phyloP scores from a whole-genome alignment of 2,113 vertebrate genomes.

The Alectura lathami region DNA sequence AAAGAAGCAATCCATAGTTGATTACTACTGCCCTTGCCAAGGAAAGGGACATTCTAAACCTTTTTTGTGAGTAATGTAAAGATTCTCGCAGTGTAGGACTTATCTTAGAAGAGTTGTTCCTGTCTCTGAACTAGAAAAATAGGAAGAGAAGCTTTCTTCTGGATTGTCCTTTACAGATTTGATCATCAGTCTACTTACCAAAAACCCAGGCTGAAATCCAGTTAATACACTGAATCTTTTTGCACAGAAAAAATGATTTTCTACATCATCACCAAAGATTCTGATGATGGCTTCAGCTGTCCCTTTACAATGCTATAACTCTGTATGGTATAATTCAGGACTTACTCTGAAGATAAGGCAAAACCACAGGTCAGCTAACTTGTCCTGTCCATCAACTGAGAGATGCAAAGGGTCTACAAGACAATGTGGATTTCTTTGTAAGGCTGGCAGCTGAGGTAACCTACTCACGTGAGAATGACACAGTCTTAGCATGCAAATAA shows the following conservation, averaged over 20 bases:
- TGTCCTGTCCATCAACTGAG: background rate
- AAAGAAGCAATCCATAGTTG: background rate
- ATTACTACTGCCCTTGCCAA: background rate
- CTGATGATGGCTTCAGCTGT: background rate
- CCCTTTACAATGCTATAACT: background rate
- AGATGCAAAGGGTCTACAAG: background rate
- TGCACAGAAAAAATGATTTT: background rate
- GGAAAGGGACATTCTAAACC: background rate
- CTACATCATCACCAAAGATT: background rate
- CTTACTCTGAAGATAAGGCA: background rate
- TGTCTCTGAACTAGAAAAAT: background rate
- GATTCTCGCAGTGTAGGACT: background rate
- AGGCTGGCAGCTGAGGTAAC: background rate
- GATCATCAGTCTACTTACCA: background rate
- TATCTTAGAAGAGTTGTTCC: background rate
- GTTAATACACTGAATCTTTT: background rate
- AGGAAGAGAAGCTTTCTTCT: background rate
- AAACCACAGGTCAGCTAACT: background rate
- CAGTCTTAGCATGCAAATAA: background rate
- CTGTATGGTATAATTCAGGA: background rate
- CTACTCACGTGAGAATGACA: rapidly evolving
- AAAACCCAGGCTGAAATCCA: background rate
- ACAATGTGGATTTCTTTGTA: background rate
- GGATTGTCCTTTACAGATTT: background rate
- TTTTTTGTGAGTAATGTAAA: background rate